Percentiles rank a stretch among this genome's conserved stretches.
Evolutionary conservation across 2,113 vertebrate genomes (phyloP).

Genomic region (Lucifuga dentata): DNA sequence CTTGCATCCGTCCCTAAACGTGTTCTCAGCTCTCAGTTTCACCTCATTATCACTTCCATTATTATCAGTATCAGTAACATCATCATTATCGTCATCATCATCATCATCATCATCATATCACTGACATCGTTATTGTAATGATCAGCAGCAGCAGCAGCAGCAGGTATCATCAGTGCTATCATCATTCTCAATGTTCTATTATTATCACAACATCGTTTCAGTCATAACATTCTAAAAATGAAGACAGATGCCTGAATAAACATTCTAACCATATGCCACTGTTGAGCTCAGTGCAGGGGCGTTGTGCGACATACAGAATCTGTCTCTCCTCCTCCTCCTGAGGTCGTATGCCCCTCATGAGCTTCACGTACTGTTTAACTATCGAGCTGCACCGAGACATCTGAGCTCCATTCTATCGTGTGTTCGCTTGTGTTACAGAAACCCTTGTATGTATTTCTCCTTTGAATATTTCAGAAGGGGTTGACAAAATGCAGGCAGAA

Average conservation of each 20-base stretch:
- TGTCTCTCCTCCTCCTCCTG: slow-evolving; percentile 29
- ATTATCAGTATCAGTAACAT: slow-evolving; percentile 38
- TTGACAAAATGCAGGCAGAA: slow-evolving; percentile 65
- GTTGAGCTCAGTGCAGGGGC: slow-evolving; percentile 52
- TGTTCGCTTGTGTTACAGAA: slow-evolving; percentile 32
- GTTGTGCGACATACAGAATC: slow-evolving; percentile 6
- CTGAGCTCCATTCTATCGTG: slow-evolving; percentile 46
- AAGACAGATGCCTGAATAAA: slow-evolving; percentile 47
- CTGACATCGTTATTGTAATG: no score
- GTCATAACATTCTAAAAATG: slow-evolving; percentile 24
- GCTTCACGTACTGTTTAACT: slow-evolving; percentile 48
- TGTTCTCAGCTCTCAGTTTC: slow-evolving; percentile 53
- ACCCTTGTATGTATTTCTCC: slow-evolving; percentile 51
- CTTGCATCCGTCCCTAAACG: slow-evolving; percentile 51
- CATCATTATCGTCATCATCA: slow-evolving; percentile 6
- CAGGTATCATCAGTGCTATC: slow-evolving; percentile 35
- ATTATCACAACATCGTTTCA: slow-evolving; percentile 33
- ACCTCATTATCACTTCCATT: slow-evolving; percentile 68
- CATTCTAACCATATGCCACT: slow-evolving; percentile 24
- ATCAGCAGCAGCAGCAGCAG: slow-evolving; percentile 11
- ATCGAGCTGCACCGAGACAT: slow-evolving; percentile 38
- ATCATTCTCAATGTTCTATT: slow-evolving; percentile 50
- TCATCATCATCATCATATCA: slow-evolving; percentile 14
- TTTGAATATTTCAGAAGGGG: slow-evolving; percentile 74
- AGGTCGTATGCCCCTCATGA: slow-evolving; percentile 52